Evolutionary conservation across 2,797 vertebrate genomes (phyloP), one percentile per base, ranked within the genome.

Genomic region (Phoxinus dragarum): DNA sequence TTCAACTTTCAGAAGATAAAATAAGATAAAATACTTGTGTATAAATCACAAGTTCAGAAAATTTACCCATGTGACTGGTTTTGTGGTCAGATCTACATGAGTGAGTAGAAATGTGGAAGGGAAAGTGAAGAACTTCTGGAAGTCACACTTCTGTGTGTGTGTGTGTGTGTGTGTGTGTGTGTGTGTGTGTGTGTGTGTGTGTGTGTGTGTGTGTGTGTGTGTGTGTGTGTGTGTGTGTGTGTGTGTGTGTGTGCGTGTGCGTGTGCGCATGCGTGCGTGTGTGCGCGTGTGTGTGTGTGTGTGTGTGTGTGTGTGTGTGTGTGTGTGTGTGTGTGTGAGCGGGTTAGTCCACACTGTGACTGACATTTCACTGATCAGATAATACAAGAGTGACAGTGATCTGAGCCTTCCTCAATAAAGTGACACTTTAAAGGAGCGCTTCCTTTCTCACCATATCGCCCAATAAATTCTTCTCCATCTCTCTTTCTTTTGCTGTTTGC

Each of bases 281-380:
- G 27, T 27, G 27, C 2, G 27, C 2, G 68, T 61, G 38, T 69
- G 69, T 47, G 49, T 69, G 47, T 23, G 49, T 52, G 8, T 21
- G 71, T 49, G 40, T 72, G 71, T 49, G 40, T 59, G 49, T 17
- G 52, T 49, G 6, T 47, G 69, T 36, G 38, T 69, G 69, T 38
- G 54, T 59, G 52, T 38, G 54, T 34, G 1, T 49, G 27, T 1
- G 1, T 27, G 27, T 27, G 27, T 68, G 21, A 17, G 47, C 4
- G 11, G 36, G 49, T 44, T 67, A 49, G n/a, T 56, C 61, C 44
- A 84, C 59, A 14, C 34, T 23, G 61, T 72, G 80, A 56, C 47
- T 83, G 71, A 75, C 71, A 83, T 52, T 75, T 75, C 36, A 78
- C 66, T 59, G 12, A 71, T 59, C 83, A 71, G n/a, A 78, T 84